Evolutionary conservation across 1,140 invertebrate genomes (phyloP), one percentile per base, ranked within the genome.

Genomic region (Camponotus vicinus): DNA sequence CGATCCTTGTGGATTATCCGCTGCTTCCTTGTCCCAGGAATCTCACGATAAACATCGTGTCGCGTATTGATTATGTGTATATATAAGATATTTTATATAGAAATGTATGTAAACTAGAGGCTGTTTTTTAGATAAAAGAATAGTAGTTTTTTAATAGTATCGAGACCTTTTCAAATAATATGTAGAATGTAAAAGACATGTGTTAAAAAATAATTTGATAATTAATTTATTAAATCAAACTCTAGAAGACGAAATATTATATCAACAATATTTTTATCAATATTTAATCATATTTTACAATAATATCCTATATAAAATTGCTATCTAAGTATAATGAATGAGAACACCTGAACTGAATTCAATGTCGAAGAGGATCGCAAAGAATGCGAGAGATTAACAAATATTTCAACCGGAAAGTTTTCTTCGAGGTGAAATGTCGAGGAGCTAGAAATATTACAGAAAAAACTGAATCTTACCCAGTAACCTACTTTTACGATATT

Each of bases 401-500:
- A 70, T 57, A 59, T 80, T 80, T 45, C 21, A 59, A 69, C 42
- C 27, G 7, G n/a, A 57, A 80, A 80, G 37, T 70, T 57, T 59
- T 63, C 27, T 45, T 49, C 18, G 63, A 13, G 34, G 4, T 37
- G 15, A 45, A 63, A 18, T 13, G n/a, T 59, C 37, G 37, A 32
- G 27, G 18, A 52, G 64, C 11, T 57, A 45, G 66, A 70, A 70
- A 70, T 67, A 42, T 37, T 42, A 57, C 37, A 69, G n/a, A 70
- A 70, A 80, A 52, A 80, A 70, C 21, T 57, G 34, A 21, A 52
- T 80, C 66, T 80, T 80, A n/a, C 52, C 64, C 45, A 70, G 78
- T 80, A 80, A 80, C 78, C 78, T 57, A 80, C 45, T 80, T 52
- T 80, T 57, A 32, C 11, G 70, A 80, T 80, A 80, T 70, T 78